Percentiles rank a stretch among this genome's conserved stretches.
Evolutionary conservation across 1,140 invertebrate genomes (phyloP).

Genomic region (Bombus consobrinus): DNA sequence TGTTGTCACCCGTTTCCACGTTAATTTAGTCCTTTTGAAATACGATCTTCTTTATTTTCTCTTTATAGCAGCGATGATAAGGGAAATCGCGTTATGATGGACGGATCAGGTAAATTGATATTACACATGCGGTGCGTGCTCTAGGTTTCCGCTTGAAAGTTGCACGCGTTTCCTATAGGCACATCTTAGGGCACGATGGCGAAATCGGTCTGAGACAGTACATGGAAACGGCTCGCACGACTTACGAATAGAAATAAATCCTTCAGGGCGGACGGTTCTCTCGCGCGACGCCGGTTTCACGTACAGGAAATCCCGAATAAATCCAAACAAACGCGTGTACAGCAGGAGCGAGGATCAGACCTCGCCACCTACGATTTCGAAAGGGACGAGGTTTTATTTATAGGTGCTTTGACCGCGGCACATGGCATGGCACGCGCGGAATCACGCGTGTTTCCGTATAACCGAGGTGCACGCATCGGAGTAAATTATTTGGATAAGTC

Average conservation of each 20-base stretch:
- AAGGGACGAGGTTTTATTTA: conserved; percentile 70
- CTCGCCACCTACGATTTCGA: conserved; percentile 69
- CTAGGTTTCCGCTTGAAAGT: neutral
- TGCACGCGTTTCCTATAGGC: neutral
- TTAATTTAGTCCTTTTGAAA: conserved; percentile 3
- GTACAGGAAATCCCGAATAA: conserved; percentile 68
- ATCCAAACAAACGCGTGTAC: conserved; percentile 65
- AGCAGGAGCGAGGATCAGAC: conserved; percentile 61
- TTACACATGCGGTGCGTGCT: neutral
- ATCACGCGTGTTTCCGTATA: conserved; percentile 63
- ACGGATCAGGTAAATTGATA: neutral
- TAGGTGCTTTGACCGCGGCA: conserved; percentile 68
- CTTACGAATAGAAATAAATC: conserved; percentile 63
- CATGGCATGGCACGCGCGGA: conserved; percentile 70
- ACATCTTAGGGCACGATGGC: no score
- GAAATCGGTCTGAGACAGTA: conserved; percentile 14
- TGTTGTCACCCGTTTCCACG: neutral
- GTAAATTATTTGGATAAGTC: conserved; percentile 75
- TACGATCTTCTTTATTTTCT: conserved; percentile 11
- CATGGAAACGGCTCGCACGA: conserved; percentile 15
- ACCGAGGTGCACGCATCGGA: conserved; percentile 51
- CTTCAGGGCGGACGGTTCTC: conserved; percentile 47
- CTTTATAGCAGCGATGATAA: neutral
- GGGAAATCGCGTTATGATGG: neutral
- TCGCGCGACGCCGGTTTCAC: conserved; percentile 53